phyloP scores from a whole-genome alignment of 2,113 vertebrate species.

The Tragelaphus imberbis region DNA sequence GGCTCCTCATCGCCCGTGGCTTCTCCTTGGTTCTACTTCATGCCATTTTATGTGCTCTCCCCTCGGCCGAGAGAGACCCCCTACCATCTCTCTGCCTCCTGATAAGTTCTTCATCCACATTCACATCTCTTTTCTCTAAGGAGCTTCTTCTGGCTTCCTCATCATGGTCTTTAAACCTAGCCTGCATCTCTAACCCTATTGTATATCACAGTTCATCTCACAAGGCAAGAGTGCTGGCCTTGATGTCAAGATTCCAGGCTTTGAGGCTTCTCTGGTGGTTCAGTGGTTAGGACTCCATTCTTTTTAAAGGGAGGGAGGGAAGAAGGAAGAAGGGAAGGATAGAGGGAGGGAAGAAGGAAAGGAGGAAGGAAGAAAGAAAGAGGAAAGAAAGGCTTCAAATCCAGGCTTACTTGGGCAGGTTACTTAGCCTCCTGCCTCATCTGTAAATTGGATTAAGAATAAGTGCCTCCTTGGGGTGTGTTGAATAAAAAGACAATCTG shows the following conservation, averaged over 20 bases:
- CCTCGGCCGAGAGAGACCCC: fast-evolving
- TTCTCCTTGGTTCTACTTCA: neutral
- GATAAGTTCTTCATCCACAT: neutral
- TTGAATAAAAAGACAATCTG: neutral
- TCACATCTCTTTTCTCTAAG: neutral
- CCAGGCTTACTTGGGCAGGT: neutral
- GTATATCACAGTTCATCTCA: neutral
- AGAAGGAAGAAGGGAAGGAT: neutral
- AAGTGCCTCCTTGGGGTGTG: neutral
- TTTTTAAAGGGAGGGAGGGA: neutral
- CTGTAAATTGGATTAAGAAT: neutral
- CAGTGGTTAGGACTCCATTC: neutral
- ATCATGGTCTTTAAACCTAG: neutral
- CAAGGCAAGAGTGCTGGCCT: neutral
- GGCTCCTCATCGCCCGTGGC: fast-evolving
- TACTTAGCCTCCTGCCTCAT: neutral
- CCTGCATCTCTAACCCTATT: neutral
- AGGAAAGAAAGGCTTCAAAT: neutral
- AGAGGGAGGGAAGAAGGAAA: neutral
- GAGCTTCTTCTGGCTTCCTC: too few relatives aligned
- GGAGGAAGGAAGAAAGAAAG: neutral
- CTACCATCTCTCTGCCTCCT: neutral
- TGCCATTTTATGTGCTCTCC: neutral
- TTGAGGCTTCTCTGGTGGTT: neutral
- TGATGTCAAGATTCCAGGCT: neutral